These are phyloP conservation scores for Dicranocentrus wangi DNA, from an alignment of 2,888 invertebrate species.

Conservation along the genomic window DNA sequence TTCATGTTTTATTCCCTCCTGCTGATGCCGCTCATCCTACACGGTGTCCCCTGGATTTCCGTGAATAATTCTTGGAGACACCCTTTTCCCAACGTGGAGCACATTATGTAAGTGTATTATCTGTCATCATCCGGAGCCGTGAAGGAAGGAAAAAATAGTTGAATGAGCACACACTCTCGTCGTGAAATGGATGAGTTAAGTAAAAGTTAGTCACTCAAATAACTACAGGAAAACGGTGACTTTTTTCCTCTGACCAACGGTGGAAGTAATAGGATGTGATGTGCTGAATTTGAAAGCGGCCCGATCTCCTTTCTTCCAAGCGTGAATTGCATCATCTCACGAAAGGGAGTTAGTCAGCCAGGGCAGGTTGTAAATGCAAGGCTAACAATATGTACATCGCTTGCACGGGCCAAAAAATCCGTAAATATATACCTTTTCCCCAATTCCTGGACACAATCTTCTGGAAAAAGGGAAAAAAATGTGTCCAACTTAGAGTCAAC, in stretches of 20 bases:
- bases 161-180: neutral
- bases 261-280: conserved; percentile 52
- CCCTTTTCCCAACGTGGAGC: conserved; percentile 41
- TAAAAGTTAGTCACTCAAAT: conserved; percentile 47
- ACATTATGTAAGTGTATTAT: conserved; percentile 24
- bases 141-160: conserved; percentile 26
- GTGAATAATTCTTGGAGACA: conserved; percentile 51
- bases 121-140: conserved; percentile 12
- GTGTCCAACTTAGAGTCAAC: conserved; percentile 30
- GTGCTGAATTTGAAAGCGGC: conserved; percentile 52
- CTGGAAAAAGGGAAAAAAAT: conserved; percentile 21
- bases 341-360: conserved; percentile 19
- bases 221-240: conserved; percentile 36
- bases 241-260: conserved; percentile 34
- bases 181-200: conserved; percentile 44
- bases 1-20: conserved; percentile 51
- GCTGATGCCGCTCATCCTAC: conserved; percentile 40
- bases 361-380: too few relatives aligned
- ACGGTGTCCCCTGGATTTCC: conserved; percentile 49
- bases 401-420: too few relatives aligned
- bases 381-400: too few relatives aligned
- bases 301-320: conserved; percentile 37
- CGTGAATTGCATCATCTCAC: conserved; percentile 15
- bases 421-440: too few relatives aligned
- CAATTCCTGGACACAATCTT: too few relatives aligned